phyloP scores from a whole-genome alignment of 1,140 invertebrate species.

The Caenorhabditis briggsae region DNA sequence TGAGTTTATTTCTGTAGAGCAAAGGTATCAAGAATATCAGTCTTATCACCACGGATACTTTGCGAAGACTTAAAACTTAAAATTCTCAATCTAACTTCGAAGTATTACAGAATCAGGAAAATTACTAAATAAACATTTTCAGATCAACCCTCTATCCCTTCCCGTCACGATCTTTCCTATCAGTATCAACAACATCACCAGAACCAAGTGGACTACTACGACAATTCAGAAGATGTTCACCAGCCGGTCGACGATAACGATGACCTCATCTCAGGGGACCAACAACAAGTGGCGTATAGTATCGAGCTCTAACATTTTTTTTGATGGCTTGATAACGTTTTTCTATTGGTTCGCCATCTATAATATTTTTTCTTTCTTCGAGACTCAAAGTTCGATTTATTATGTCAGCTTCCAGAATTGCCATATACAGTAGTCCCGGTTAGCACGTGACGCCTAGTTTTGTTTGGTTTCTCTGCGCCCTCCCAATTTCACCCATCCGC shows the following conservation, averaged over 20 bases:
- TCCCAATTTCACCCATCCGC: slow-evolving; percentile 18
- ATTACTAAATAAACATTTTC: background rate
- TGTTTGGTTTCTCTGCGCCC: slow-evolving; percentile 23
- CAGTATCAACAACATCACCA: background rate
- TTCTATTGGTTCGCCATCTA: background rate
- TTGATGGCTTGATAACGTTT: background rate
- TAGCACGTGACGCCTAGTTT: slow-evolving; percentile 1
- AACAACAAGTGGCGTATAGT: slow-evolving; percentile 28
- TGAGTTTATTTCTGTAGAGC: background rate
- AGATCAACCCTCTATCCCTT: background rate
- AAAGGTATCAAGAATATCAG: too few relatives aligned
- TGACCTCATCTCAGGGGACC: slow-evolving; percentile 2
- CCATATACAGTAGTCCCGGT: background rate
- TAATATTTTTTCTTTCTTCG: too few relatives aligned
- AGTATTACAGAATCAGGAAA: too few relatives aligned
- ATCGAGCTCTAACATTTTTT: slow-evolving; percentile 2
- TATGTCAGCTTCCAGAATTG: too few relatives aligned
- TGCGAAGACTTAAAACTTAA: too few relatives aligned
- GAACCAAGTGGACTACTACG: background rate
- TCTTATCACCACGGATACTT: too few relatives aligned
- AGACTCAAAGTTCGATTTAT: too few relatives aligned
- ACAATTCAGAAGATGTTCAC: background rate
- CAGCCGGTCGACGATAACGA: background rate
- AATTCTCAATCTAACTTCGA: too few relatives aligned
- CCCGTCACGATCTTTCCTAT: background rate